Conservation (phyloP, 2,888 invertebrate genomes). For the Chydorus sphaericus region DNA sequence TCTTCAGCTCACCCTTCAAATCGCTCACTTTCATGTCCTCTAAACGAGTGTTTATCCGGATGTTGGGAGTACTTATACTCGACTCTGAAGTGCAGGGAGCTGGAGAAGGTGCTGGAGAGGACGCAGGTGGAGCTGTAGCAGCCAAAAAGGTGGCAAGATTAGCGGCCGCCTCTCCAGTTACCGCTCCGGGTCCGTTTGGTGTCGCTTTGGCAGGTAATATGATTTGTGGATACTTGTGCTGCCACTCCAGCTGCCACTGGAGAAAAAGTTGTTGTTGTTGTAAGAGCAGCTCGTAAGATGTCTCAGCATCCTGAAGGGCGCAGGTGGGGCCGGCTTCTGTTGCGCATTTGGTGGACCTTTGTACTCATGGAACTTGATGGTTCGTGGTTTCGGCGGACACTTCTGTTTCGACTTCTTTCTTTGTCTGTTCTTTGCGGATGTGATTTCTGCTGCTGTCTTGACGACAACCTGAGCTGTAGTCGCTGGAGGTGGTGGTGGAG, state of each 20-base stretch:
- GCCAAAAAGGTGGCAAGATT: conserved; percentile 32
- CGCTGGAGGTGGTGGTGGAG: conserved; percentile 41
- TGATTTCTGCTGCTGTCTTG: neutral
- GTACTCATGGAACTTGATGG: conserved; percentile 94
- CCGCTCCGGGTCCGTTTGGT: conserved; percentile 32
- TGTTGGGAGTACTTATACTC: conserved; percentile 35
- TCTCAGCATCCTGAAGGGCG: conserved; percentile 40
- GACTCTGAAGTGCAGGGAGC: conserved; percentile 14
- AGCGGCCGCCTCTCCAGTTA: conserved; percentile 22
- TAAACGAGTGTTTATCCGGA: conserved; percentile 33
- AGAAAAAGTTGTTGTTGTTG: conserved; percentile 89
- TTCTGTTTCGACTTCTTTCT: conserved; percentile 68
- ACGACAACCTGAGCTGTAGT: conserved; percentile 13
- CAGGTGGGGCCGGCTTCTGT: conserved; percentile 32
- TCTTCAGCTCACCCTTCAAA: conserved; percentile 74
- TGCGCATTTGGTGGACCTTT: conserved; percentile 85
- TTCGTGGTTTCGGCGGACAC: conserved; percentile 61
- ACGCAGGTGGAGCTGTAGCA: neutral
- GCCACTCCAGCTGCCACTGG: conserved; percentile 67
- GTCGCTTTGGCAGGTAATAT: conserved; percentile 51
- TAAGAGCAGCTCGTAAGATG: conserved; percentile 75
- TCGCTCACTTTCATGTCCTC: conserved; percentile 69
- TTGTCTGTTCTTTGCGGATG: conserved; percentile 34
- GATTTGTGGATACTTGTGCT: conserved; percentile 68
- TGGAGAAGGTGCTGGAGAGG: conserved; percentile 18